Evolutionary conservation across 2,888 invertebrate genomes (phyloP).

Genomic region (Ichneumoninae sp.): DNA sequence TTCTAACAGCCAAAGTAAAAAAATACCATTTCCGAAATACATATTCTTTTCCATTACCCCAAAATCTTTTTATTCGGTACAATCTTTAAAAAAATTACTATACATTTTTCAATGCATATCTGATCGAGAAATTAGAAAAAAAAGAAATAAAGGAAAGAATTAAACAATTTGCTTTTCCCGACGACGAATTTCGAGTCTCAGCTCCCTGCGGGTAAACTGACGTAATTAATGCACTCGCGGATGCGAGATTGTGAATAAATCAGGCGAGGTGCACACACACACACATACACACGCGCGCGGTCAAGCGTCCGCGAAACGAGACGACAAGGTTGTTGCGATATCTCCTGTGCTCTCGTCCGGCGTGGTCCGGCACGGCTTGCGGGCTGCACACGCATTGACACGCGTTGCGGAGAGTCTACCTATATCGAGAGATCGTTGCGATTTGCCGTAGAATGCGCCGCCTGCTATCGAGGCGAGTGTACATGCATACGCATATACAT

Average conservation of each 20-base stretch:
- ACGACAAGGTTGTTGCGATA: conserved; percentile 54
- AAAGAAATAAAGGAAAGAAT: neutral
- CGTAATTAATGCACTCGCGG: conserved; percentile 56
- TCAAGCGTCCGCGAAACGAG: conserved; percentile 6
- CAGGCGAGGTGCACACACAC: conserved; percentile 34
- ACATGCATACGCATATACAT: neutral
- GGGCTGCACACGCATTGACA: conserved; percentile 52
- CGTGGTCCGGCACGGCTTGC: neutral
- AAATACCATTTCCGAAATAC: too few species aligned
- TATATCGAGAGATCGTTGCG: conserved; percentile 52
- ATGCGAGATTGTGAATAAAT: conserved; percentile 54
- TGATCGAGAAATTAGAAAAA: neutral
- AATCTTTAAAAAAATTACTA: neutral
- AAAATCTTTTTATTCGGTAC: too few species aligned
- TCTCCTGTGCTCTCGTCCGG: conserved; percentile 17
- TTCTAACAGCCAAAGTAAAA: too few species aligned
- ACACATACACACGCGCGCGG: neutral
- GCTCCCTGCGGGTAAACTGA: conserved; percentile 23
- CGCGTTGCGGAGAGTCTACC: conserved; percentile 20
- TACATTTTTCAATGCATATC: neutral
- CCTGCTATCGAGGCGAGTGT: conserved; percentile 7
- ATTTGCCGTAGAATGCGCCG: conserved; percentile 65
- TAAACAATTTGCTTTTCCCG: neutral
- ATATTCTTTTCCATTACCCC: too few species aligned
- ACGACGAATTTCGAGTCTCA: conserved; percentile 18